Evolutionary conservation across 2,888 invertebrate species (phyloP).

Genomic region (Cinara cedri): DNA sequence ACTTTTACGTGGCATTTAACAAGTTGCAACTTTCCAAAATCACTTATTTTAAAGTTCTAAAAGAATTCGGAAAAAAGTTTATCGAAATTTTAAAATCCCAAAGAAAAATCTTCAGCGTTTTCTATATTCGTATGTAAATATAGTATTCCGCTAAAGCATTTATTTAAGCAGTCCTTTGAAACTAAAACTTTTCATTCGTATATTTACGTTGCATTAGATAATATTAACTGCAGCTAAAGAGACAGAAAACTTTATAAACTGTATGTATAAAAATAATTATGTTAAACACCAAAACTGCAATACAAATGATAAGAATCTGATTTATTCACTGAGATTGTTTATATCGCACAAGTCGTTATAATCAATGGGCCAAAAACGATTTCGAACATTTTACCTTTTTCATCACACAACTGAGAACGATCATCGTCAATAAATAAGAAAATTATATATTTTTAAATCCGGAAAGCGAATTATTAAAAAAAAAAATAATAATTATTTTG

Average conservation of each 20-base stretch:
- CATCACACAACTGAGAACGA: no score
- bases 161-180: background rate
- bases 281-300: background rate
- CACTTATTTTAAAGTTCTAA: slow-evolving; percentile 15
- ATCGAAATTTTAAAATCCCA: background rate
- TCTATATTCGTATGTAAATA: no score
- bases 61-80: slow-evolving; percentile 6
- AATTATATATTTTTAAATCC: no score
- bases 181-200: slow-evolving; percentile 5
- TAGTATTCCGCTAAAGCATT: background rate
- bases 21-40: background rate
- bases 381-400: no score
- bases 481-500: no score
- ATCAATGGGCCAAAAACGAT: no score
- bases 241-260: background rate
- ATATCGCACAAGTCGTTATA: no score
- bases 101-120: background rate
- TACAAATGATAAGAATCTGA: background rate
- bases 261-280: no score
- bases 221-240: background rate
- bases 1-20: background rate
- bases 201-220: background rate
- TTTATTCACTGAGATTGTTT: no score
- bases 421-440: no score
- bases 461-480: no score